Evolutionary conservation across 2,113 vertebrate species (phyloP).

Genomic region (Misgurnus anguillicaudatus): DNA sequence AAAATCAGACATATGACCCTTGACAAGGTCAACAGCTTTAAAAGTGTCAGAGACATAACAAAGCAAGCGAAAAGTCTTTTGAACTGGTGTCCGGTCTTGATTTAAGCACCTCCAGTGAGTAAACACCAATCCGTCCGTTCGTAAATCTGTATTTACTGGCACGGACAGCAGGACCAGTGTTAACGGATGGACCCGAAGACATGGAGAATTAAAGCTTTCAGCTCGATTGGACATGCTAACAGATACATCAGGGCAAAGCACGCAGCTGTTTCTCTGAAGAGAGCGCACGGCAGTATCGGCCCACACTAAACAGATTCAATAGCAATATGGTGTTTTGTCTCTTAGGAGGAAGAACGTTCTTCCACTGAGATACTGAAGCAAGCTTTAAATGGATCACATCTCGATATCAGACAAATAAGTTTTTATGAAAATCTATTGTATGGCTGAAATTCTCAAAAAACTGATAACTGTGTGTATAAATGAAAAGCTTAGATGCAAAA

Average conservation of each 20-base stretch:
- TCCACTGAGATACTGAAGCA: not conserved
- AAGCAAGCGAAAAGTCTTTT: constrained; percentile 8
- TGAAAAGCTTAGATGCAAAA: no score
- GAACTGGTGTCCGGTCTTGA: constrained; percentile 13
- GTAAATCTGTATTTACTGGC: constrained; percentile 58
- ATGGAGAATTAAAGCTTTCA: constrained; percentile 69
- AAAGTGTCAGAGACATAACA: no score
- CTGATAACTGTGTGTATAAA: not conserved
- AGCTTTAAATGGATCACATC: not conserved
- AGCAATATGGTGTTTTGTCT: constrained; percentile 24
- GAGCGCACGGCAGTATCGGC: not conserved
- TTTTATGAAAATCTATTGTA: not conserved
- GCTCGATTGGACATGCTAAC: constrained; percentile 66
- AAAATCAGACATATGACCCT: not conserved
- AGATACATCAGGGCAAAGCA: constrained; percentile 55
- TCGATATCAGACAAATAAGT: not conserved
- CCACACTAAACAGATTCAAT: constrained; percentile 8
- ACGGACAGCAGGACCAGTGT: constrained; percentile 42
- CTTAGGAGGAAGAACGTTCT: not conserved
- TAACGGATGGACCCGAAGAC: constrained; percentile 61
- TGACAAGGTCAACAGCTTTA: constrained; percentile 6
- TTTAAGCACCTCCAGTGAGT: constrained; percentile 29
- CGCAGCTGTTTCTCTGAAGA: constrained; percentile 29
- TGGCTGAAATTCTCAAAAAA: not conserved
- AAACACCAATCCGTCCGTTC: constrained; percentile 32